Evolutionary conservation across 92 coral and sea anemone genomes (phyloP), one percentile per base, ranked within the genome.

Genomic region (Plumapathes pennacea): DNA sequence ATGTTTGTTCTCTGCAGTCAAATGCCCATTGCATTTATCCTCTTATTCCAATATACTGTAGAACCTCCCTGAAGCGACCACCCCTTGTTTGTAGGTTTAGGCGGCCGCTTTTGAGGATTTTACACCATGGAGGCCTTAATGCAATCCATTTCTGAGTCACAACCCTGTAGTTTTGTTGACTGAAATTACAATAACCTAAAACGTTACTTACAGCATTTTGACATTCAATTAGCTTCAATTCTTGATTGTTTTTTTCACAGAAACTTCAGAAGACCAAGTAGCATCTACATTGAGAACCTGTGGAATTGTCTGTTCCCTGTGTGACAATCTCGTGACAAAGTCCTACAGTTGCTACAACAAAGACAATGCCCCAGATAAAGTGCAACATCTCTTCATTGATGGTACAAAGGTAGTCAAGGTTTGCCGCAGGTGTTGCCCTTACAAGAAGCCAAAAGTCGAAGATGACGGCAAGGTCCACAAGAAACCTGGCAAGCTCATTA

Each of bases 371-470:
- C 99, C 99, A 4, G 90, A 84, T n/a, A 94, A 69, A 46, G 81
- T 94, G 23, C 64, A 60, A 39, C 79, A 86, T 23, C 86, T 81
- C 5, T 94, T 94, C 52, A 73, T 77, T 25, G 76, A 89, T 19
- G 95, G 83, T 14, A 63, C 85, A 42, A 89, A 92, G 37, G 68
- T 86, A 50, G 82, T 94, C 23, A 94, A 94, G 66, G 91, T 94
- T 39, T 94, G 99, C 60, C 89, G 99, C 28, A 67, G 92, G 17
- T 94, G 99, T 56, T 64, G 88, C 57, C 99, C 99, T 27, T 94
- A 94, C 69, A 94, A 94, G 80, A 94, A 94, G 50, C 99, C 88
- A n/a, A 74, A 83, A 54, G 71, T 58, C 5, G 52, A 38, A 3
- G 47, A 32, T 0, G 69, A 57, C 0, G 3, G 61, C 2, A 77